A percentile compares a stretch with the other conserved stretches of the same genome.
These are phyloP conservation scores for Heliornis fulica DNA, from an alignment of 2,113 vertebrate genomes.

Conservation along the genomic window DNA sequence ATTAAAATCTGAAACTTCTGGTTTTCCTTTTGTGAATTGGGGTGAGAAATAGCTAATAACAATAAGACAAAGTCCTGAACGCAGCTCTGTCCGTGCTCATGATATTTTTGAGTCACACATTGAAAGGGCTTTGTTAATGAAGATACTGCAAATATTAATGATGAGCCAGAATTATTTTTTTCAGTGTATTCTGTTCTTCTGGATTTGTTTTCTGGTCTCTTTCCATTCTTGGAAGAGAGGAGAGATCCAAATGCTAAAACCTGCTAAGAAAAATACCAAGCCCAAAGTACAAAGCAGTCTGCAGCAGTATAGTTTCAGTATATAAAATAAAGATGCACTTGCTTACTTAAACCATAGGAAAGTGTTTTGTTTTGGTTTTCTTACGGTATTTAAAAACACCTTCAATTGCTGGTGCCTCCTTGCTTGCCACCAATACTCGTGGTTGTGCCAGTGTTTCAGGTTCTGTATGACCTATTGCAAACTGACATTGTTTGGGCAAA, in stretches of 20 bases:
- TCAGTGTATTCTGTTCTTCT: not conserved
- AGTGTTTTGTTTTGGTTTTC: not conserved
- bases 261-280: not conserved
- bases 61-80: accelerated
- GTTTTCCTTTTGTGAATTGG: not conserved
- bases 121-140: not conserved
- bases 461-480: not conserved
- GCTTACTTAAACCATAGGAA: not conserved
- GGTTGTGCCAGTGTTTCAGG: not conserved
- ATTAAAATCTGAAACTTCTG: not conserved
- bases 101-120: not conserved
- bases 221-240: not conserved
- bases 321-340: not conserved
- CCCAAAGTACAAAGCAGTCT: not conserved
- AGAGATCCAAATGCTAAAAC: not conserved
- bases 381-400: not conserved
- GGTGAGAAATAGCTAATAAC: not conserved
- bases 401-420: not conserved
- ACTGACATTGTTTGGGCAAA: too few relatives aligned
- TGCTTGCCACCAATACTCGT: not conserved
- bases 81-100: not conserved
- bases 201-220: not conserved
- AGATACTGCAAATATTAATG: not conserved
- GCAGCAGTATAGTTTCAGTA: not conserved
- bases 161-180: not conserved